Percentiles rank a stretch among this genome's conserved stretches.
phyloP scores from a whole-genome alignment of 2,888 invertebrate species.

The Hydroisotoma schaefferi region DNA sequence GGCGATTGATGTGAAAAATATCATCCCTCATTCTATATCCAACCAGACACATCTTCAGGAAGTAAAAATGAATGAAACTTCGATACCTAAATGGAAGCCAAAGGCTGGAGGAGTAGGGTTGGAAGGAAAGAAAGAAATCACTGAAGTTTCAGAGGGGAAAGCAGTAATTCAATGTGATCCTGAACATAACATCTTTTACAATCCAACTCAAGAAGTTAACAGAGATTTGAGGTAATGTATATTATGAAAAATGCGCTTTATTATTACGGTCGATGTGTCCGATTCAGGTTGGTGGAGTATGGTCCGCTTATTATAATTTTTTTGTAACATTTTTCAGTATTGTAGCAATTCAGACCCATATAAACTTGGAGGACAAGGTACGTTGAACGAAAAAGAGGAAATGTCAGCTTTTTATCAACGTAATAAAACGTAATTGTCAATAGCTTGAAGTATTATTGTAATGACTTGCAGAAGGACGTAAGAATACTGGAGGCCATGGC shows the following conservation, averaged over 20 bases:
- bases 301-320: neutral
- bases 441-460: too few relatives aligned
- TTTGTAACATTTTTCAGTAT: neutral
- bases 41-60: neutral
- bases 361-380: conserved; percentile 7
- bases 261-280: too few relatives aligned
- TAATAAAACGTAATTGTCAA: too few relatives aligned
- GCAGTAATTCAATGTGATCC: conserved; percentile 34
- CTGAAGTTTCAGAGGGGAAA: conserved; percentile 40
- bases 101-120: neutral
- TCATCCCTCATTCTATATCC: too few relatives aligned
- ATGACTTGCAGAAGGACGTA: conserved; percentile 18
- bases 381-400: too few relatives aligned
- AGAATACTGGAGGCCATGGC: conserved; percentile 85
- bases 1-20: too few relatives aligned
- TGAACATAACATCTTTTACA: conserved; percentile 72
- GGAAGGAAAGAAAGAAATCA: conserved; percentile 5
- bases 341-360: conserved; percentile 11
- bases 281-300: neutral
- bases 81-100: neutral
- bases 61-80: neutral
- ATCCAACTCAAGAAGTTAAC: conserved; percentile 98
- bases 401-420: too few relatives aligned
- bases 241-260: neutral
- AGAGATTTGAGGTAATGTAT: conserved; percentile 72